Conservation (phyloP, 2,113 vertebrate species). For the Mus spicilegus region DNA sequence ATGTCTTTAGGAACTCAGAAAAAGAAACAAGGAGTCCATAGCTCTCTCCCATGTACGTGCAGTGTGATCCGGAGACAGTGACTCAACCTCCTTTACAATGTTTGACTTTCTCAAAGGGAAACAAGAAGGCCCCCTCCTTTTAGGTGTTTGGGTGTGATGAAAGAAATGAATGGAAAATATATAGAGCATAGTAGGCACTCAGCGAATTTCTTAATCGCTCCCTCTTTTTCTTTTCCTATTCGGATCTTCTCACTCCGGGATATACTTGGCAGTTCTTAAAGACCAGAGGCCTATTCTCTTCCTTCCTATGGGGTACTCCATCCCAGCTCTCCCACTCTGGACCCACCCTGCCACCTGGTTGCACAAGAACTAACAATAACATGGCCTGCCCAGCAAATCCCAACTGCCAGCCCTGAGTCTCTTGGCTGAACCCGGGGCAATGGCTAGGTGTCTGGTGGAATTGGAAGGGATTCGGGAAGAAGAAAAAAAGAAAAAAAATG, state of each 20-base stretch:
- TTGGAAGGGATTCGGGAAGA: background rate
- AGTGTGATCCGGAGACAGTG: conserved; percentile 9
- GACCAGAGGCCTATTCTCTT: background rate
- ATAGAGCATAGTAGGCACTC: conserved; percentile 6
- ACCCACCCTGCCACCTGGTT: background rate
- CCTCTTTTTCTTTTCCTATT: background rate
- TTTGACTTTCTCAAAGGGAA: background rate
- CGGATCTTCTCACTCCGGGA: conserved; percentile 32
- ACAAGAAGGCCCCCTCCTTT: background rate
- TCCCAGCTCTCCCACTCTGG: background rate
- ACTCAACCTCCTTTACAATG: conserved; percentile 3
- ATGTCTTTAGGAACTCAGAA: conserved; percentile 28
- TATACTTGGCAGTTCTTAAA: background rate
- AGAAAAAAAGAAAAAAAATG: background rate
- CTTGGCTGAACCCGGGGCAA: background rate
- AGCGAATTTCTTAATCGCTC: background rate
- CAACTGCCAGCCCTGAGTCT: background rate
- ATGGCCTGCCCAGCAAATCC: background rate
- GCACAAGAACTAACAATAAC: background rate
- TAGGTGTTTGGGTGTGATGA: background rate
- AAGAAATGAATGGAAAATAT: conserved; percentile 2
- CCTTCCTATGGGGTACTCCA: background rate
- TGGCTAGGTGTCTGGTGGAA: background rate
- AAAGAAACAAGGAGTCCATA: background rate
- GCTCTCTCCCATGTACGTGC: background rate